Percentiles rank a stretch among this genome's conserved stretches.
phyloP scores from a whole-genome alignment of 2,113 vertebrate genomes.

The Nyctibius bracteatus region DNA sequence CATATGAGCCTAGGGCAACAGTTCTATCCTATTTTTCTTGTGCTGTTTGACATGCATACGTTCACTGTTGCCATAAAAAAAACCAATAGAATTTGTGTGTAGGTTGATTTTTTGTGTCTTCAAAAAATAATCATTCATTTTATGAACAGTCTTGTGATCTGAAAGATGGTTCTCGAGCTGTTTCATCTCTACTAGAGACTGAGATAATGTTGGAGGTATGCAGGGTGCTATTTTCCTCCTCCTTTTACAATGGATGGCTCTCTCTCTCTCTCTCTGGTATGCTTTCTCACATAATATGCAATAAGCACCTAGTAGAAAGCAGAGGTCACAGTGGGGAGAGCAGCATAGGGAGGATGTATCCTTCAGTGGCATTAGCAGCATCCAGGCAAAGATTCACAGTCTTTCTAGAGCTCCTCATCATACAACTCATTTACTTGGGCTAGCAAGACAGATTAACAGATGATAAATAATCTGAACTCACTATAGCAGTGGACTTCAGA shows the following conservation, averaged over 20 bases:
- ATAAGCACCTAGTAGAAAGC: not conserved
- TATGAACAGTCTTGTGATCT: not conserved
- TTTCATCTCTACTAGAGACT: not conserved
- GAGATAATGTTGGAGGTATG: not conserved
- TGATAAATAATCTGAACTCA: not conserved
- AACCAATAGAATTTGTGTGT: not conserved
- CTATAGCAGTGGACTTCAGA: not conserved
- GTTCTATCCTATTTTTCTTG: not conserved
- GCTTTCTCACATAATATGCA: not conserved
- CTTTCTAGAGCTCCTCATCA: not conserved
- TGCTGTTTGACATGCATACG: not conserved
- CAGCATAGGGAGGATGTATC: not conserved
- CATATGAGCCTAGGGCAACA: not conserved
- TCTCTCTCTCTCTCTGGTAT: no score
- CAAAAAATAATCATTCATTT: not conserved
- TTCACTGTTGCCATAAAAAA: not conserved
- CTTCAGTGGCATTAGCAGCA: not conserved
- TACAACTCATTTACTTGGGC: not conserved
- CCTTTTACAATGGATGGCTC: not conserved
- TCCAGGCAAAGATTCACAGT: not conserved
- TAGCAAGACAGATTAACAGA: not conserved
- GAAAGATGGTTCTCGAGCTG: not conserved
- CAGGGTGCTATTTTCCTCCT: not conserved
- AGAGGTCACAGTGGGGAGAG: not conserved
- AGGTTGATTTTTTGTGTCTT: not conserved